Percentiles rank a stretch among this genome's conserved stretches.
Conservation (phyloP, 2,888 invertebrate genomes). For the Quadroppia sp. region DNA sequence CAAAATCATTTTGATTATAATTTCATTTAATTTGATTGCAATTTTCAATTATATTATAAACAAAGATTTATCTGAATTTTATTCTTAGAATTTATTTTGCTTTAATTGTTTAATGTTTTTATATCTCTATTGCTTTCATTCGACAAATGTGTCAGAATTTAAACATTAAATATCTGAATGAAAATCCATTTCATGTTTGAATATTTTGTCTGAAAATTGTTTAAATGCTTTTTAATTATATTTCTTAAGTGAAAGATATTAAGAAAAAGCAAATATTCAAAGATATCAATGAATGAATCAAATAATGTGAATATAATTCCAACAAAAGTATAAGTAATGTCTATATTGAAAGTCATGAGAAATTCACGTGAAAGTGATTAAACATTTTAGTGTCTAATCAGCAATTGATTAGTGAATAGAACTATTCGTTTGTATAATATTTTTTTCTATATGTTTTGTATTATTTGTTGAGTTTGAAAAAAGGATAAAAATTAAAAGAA, state of each 20-base stretch:
- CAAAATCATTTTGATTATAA: neutral
- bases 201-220: too few species aligned
- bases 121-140: too few species aligned
- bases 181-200: too few species aligned
- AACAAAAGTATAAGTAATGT: neutral
- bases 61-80: neutral
- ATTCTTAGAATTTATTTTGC: too few species aligned
- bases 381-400: constrained; percentile 5
- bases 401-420: constrained; percentile 1
- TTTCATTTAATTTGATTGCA: neutral
- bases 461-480: neutral
- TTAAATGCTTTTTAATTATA: too few species aligned
- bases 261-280: too few species aligned
- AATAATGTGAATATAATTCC: neutral
- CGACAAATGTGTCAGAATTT: too few species aligned
- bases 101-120: too few species aligned
- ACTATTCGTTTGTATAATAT: neutral
- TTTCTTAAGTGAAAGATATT: too few species aligned
- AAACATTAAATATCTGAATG: too few species aligned
- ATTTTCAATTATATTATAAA: neutral
- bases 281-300: too few species aligned
- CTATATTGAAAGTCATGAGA: neutral
- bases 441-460: too few species aligned
- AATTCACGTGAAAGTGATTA: constrained; percentile 26
- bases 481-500: neutral